Conservation (phyloP, 23 tunicate species). For the Corella eumyota region DNA sequence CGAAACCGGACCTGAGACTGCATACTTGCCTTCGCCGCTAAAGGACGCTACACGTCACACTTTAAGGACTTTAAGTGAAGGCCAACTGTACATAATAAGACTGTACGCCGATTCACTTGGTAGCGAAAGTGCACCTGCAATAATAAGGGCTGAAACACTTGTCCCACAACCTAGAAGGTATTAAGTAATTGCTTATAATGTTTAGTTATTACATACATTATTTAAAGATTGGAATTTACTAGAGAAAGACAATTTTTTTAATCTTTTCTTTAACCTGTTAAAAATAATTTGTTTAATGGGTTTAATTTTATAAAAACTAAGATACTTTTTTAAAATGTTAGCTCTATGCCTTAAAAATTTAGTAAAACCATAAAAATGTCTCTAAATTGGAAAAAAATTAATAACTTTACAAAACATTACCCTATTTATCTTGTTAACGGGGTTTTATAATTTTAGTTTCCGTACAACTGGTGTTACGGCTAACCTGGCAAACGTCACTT, state of each 20-base stretch:
- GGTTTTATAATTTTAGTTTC: slow-evolving; percentile 9
- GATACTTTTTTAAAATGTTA: too few species aligned
- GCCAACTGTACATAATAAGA: slow-evolving; percentile 25
- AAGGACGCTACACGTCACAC: slow-evolving; percentile 1
- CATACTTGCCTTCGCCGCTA: slow-evolving; percentile 19
- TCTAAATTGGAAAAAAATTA: too few species aligned
- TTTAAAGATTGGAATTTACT: too few species aligned
- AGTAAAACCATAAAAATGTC: too few species aligned
- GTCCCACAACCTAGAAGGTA: slow-evolving; percentile 25
- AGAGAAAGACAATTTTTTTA: too few species aligned
- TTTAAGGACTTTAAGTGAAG: slow-evolving; percentile 13
- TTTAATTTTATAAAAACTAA: too few species aligned
- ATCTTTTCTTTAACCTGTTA: too few species aligned
- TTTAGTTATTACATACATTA: too few species aligned
- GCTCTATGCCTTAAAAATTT: too few species aligned
- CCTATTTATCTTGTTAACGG: too few species aligned
- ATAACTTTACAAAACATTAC: too few species aligned
- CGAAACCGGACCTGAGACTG: slow-evolving; percentile 20
- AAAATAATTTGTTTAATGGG: too few species aligned
- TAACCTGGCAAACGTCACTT: slow-evolving; percentile 12
- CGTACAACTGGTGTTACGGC: slow-evolving; percentile 23
- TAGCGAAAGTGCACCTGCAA: slow-evolving; percentile 24
- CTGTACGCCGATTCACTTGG: slow-evolving; percentile 12
- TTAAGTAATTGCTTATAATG: background rate
- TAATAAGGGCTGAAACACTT: slow-evolving; percentile 11